A percentile compares a stretch with the other conserved stretches of the same genome.
Evolutionary conservation across 53 echinoderm and acorn worm species (phyloP).

Genomic region (Echinometra lucunter): DNA sequence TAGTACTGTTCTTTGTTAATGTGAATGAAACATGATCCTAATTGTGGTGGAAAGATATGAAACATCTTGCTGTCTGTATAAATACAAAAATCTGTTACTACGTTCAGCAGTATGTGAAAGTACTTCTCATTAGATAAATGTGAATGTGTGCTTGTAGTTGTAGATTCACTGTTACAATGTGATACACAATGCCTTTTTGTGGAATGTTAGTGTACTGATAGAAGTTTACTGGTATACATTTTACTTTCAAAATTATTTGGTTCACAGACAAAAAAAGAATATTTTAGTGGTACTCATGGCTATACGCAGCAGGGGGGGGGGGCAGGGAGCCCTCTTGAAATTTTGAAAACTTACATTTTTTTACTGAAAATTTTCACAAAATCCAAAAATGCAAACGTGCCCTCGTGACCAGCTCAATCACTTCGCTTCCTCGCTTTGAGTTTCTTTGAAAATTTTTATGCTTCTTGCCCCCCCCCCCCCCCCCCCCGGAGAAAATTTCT

Average conservation of each 20-base stretch:
- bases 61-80: not conserved
- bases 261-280: too few species aligned
- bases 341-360: too few species aligned
- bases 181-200: not conserved
- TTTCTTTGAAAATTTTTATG: too few species aligned
- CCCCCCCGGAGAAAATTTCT: too few species aligned
- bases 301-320: too few species aligned
- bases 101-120: not conserved
- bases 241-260: not conserved
- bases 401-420: too few species aligned
- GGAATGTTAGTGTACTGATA: not conserved
- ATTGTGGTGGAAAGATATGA: not conserved
- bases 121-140: not conserved
- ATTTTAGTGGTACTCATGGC: not conserved
- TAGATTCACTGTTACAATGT: not conserved
- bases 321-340: too few species aligned
- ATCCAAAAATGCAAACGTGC: too few species aligned
- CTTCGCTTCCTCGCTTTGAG: too few species aligned
- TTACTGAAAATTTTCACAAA: too few species aligned
- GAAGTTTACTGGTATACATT: not conserved
- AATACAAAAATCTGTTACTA: not conserved
- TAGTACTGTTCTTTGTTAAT: not conserved
- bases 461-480: too few species aligned
- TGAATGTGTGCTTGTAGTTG: constrained; percentile 16
- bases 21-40: too few species aligned